Percentiles rank a stretch among this genome's conserved stretches.
phyloP scores from a whole-genome alignment of 2,797 vertebrate species.

The Malurus leucopterus region DNA sequence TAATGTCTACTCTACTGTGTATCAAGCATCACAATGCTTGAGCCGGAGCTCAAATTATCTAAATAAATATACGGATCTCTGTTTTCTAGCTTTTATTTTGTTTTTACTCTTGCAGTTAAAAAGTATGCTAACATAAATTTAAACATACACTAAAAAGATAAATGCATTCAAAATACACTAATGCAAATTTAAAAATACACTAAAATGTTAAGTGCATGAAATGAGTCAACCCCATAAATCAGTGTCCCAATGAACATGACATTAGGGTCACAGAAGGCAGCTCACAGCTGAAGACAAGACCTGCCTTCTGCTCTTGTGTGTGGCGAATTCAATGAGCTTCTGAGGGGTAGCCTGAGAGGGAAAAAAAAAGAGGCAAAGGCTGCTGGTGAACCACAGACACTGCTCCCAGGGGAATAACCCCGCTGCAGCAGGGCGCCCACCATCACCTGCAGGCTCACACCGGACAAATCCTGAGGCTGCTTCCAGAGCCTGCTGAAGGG shows the following conservation, averaged over 20 bases:
- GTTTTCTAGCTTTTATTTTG: neutral
- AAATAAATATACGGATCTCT: neutral
- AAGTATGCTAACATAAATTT: neutral
- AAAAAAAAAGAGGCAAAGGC: neutral
- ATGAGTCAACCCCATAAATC: neutral
- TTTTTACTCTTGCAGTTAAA: neutral
- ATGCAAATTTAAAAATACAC: neutral
- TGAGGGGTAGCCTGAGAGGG: neutral
- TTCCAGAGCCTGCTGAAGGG: neutral
- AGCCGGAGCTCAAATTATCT: neutral
- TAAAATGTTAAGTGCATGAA: neutral
- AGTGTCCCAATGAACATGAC: accelerated
- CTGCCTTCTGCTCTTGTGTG: neutral
- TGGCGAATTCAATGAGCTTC: neutral
- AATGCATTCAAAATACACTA: neutral
- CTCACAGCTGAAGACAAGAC: neutral
- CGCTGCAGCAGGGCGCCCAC: neutral
- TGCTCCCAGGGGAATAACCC: neutral
- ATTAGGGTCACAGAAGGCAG: neutral
- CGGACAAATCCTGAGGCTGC: neutral
- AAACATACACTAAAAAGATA: neutral
- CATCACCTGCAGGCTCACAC: accelerated
- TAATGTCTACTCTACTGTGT: neutral
- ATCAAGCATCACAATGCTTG: neutral
- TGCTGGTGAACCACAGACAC: neutral